Percentiles rank a stretch among this genome's conserved stretches.
These are phyloP conservation scores for Lynx canadensis DNA, from an alignment of 2,113 vertebrate genomes.

Conservation along the genomic window DNA sequence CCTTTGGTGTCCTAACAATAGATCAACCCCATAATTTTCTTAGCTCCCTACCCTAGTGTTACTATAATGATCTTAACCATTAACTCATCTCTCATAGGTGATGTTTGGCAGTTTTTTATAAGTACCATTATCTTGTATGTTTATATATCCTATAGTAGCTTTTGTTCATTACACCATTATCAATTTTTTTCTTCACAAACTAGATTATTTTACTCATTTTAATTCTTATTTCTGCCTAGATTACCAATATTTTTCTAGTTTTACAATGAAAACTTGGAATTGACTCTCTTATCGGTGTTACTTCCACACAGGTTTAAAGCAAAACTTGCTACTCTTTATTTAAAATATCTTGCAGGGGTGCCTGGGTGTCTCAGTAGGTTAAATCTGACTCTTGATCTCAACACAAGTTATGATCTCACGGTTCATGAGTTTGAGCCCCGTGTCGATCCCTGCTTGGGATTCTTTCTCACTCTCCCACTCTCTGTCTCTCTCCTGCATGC, in stretches of 20 bases:
- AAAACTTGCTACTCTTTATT: background rate
- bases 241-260: background rate
- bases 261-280: background rate
- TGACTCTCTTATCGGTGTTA: background rate
- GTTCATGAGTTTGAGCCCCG: too few species aligned
- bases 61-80: background rate
- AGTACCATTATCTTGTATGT: background rate
- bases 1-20: background rate
- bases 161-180: background rate
- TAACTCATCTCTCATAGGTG: background rate
- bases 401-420: too few species aligned
- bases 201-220: background rate
- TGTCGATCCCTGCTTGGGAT: too few species aligned
- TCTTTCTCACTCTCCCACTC: too few species aligned
- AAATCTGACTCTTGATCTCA: too few species aligned
- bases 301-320: background rate
- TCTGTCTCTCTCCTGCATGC: too few species aligned
- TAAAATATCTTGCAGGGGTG: background rate
- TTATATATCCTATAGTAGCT: background rate
- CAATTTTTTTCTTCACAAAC: background rate
- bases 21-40: background rate
- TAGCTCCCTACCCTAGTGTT: background rate
- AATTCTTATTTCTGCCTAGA: background rate
- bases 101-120: background rate
- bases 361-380: too few species aligned